Conservation (phyloP, 2,888 invertebrate genomes). For the Diaprepes abbreviatus region DNA sequence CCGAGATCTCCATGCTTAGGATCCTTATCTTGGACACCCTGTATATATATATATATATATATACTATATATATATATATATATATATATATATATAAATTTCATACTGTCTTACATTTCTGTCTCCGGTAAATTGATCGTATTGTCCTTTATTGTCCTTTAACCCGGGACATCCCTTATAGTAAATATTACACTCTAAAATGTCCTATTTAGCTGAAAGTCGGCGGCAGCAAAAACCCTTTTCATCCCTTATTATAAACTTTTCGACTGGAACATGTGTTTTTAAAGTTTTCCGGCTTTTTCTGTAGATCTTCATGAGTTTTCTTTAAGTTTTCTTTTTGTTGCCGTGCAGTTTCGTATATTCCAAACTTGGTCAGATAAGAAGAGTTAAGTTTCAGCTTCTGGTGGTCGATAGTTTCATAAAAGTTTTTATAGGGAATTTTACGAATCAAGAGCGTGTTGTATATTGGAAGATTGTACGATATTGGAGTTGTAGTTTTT, state of each 20-base stretch:
- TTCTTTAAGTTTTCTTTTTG: slow-evolving; percentile 17
- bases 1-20: too few relatives aligned
- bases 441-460: slow-evolving; percentile 11
- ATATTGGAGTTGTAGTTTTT: neutral
- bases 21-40: too few relatives aligned
- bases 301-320: slow-evolving; percentile 21
- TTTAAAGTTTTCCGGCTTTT: slow-evolving; percentile 29
- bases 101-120: too few relatives aligned
- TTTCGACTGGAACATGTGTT: slow-evolving; percentile 39
- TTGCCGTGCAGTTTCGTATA: slow-evolving; percentile 19
- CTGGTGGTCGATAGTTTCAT: slow-evolving; percentile 35
- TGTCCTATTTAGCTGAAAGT: too few relatives aligned
- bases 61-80: too few relatives aligned
- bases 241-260: slow-evolving; percentile 34
- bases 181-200: too few relatives aligned
- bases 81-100: too few relatives aligned
- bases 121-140: too few relatives aligned
- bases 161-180: too few relatives aligned
- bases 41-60: too few relatives aligned
- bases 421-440: slow-evolving; percentile 34
- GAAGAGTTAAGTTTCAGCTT: slow-evolving; percentile 29
- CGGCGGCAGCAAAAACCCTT: slow-evolving; percentile 8
- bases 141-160: too few relatives aligned
- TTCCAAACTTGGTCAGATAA: slow-evolving; percentile 36
- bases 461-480: slow-evolving; percentile 15